Evolutionary conservation across 1,140 invertebrate genomes (phyloP).

Genomic region (Drosophila auraria): DNA sequence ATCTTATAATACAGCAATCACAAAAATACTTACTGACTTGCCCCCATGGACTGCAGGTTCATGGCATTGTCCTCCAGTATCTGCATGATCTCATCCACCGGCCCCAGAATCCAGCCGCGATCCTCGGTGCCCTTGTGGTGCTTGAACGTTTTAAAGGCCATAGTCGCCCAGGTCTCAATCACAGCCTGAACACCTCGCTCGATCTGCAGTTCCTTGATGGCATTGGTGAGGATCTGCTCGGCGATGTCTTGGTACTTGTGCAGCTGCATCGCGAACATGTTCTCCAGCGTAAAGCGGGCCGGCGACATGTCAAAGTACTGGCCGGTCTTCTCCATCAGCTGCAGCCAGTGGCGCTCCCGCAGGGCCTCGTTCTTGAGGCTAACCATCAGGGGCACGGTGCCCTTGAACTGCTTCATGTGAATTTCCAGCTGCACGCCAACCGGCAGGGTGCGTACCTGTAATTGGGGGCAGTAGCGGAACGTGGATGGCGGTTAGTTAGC

Average conservation of each 20-base stretch:
- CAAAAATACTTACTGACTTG: conserved; percentile 88
- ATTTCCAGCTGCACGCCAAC: conserved; percentile 90
- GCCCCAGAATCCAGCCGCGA: conserved; percentile 89
- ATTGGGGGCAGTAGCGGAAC: background rate
- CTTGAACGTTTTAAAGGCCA: conserved; percentile 90
- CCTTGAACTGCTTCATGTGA: conserved; percentile 95
- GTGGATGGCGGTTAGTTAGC: conserved; percentile 59
- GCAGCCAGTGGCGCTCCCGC: conserved; percentile 94
- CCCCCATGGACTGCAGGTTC: conserved; percentile 95
- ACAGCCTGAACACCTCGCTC: conserved; percentile 94
- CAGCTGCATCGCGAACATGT: conserved; percentile 96
- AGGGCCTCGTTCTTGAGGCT: conserved; percentile 96
- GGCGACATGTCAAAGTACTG: conserved; percentile 94
- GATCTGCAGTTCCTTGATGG: conserved; percentile 94
- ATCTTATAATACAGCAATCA: background rate
- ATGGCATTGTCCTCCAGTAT: conserved; percentile 95
- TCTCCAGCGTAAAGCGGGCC: conserved; percentile 93
- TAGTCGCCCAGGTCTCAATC: conserved; percentile 89
- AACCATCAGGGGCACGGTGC: conserved; percentile 94
- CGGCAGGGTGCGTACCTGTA: conserved; percentile 86
- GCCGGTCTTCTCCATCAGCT: conserved; percentile 93
- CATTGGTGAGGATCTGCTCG: conserved; percentile 93
- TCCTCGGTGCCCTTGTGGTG: conserved; percentile 88
- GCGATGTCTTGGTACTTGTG: conserved; percentile 93
- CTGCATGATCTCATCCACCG: conserved; percentile 92